A percentile compares a stretch with the other conserved stretches of the same genome.
Conservation (phyloP, 2,113 vertebrate genomes). For the Tricholaema leucomelas region DNA sequence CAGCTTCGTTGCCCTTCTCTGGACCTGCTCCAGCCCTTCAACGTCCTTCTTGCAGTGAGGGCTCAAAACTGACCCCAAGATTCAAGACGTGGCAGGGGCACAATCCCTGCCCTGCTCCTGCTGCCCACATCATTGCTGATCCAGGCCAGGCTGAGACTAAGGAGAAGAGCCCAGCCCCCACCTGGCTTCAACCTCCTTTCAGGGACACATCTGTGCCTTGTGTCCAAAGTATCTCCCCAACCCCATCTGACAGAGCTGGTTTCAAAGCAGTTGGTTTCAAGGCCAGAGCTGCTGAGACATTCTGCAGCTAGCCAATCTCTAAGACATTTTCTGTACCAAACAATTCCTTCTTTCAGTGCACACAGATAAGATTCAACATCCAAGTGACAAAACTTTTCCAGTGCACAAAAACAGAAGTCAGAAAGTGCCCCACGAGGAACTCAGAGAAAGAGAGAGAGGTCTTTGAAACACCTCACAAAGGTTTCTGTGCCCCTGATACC, state of each 20-base stretch:
- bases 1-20: too few species aligned
- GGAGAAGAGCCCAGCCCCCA: too few species aligned
- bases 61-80: too few species aligned
- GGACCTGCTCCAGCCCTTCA: too few species aligned
- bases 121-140: too few species aligned
- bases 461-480: background rate
- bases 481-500: background rate
- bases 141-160: too few species aligned
- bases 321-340: background rate
- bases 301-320: background rate
- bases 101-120: too few species aligned
- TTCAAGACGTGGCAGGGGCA: too few species aligned
- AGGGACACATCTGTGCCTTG: too few species aligned
- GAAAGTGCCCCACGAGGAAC: background rate
- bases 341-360: background rate
- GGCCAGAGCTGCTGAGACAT: background rate
- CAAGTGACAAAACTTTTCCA: background rate
- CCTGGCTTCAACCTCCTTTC: too few species aligned
- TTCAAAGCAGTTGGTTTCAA: background rate
- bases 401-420: background rate
- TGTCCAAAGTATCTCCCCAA: fast-evolving
- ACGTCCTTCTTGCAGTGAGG: too few species aligned
- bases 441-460: background rate
- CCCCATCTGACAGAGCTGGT: background rate
- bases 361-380: background rate